Evolutionary conservation across 1,140 invertebrate genomes (phyloP), one percentile per base, ranked within the genome.

Genomic region (Leucophenga varia): DNA sequence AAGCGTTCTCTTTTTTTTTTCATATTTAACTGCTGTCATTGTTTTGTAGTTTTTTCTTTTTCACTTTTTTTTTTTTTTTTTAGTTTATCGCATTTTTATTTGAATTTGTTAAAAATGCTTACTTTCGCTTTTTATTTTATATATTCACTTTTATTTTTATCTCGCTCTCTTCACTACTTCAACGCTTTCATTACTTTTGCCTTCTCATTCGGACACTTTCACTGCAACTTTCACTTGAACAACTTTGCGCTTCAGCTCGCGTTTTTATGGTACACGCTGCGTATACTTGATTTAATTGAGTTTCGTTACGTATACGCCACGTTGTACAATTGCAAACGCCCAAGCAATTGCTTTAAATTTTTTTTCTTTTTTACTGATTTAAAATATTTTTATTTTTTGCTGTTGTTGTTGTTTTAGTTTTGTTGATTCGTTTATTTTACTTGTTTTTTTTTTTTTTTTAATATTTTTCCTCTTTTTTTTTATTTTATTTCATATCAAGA

Each of bases 161-260:
- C 17, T 41, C 12, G 9, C 20, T 20, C 18, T 19, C 16, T 21
- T 18, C 17, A 34, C 17, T 43, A 18, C 20, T 36, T 13, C 14
- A 14, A 10, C n/a, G n/a, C 9, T 22, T 39, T 28, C n/a, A 16
- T 40, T 39, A 8, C 17, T 30, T 46, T 43, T 25, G 16, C 25
- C 31, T 40, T 13, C 12, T 47, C 48, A n/a, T n/a, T n/a, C n/a
- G n/a, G n/a, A n/a, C n/a, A n/a, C n/a, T n/a, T n/a, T n/a, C n/a
- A n/a, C 35, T 16, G 13, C 34, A 19, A 6, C 12, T 28, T 28
- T 31, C 21, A 19, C 22, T 28, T 4, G 7, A 31, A 16, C 36
- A 40, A 40, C 36, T 49, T 39, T 43, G 13, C 12, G 28, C 41
- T 28, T 28, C 25, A 22, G 48, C 61, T 61, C 57, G 43, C 54